A percentile compares a stretch with the other conserved stretches of the same genome.
These are phyloP conservation scores for Solea senegalensis DNA, from an alignment of 2,113 vertebrate genomes.

Conservation along the genomic window DNA sequence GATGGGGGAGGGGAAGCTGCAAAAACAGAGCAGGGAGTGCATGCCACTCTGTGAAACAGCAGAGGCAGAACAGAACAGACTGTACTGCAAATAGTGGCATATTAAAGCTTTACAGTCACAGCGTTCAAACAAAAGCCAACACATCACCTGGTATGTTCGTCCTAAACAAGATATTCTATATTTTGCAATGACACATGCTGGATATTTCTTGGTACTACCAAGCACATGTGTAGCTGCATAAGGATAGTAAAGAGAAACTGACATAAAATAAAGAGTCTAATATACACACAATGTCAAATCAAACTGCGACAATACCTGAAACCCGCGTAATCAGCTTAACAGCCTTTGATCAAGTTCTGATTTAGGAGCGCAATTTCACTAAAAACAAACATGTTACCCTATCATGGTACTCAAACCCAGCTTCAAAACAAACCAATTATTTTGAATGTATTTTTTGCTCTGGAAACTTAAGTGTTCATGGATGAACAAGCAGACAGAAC, in stretches of 20 bases:
- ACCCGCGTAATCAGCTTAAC: background rate
- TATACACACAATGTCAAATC: background rate
- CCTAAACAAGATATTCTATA: background rate
- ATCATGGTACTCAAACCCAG: no score
- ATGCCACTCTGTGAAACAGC: background rate
- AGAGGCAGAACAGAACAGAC: background rate
- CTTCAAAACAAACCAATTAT: no score
- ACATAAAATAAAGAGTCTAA: background rate
- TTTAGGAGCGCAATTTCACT: no score
- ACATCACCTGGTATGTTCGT: background rate
- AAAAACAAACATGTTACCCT: no score
- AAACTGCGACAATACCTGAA: background rate
- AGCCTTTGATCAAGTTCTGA: background rate
- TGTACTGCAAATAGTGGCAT: background rate
- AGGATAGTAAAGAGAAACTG: background rate
- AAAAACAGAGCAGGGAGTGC: conserved; percentile 21
- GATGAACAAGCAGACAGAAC: no score
- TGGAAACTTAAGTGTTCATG: no score
- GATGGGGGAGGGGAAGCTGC: conserved; percentile 49
- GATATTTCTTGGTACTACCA: background rate
- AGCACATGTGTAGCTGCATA: background rate
- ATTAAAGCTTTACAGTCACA: background rate
- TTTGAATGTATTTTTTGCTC: no score
- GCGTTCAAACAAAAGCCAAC: background rate
- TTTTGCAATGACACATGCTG: background rate